Evolutionary conservation across 2,797 vertebrate genomes (phyloP), one percentile per base, ranked within the genome.

Genomic region (Apogon talboti): DNA sequence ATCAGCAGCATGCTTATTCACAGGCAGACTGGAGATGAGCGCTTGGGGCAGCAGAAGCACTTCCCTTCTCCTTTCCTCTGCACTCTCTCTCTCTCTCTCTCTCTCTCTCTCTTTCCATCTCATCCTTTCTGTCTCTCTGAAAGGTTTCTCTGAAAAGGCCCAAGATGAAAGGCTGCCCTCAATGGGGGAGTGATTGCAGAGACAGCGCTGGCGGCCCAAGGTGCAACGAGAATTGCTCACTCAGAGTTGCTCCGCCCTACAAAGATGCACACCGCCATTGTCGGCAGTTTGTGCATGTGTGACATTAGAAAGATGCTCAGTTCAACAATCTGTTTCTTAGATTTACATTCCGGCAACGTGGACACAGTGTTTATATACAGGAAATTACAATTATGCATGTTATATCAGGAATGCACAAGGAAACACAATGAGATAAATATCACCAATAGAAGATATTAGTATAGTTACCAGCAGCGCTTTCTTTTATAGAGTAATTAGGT

Each of bases 1-100:
- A 80, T 89, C 78, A 73, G 70, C 74, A 44, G 46, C 77, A 43
- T 38, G 65, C 64, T 82, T 85, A 86, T 92, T 91, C 86, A 89
- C 60, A 71, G 69, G 37, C 60, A 68, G 75, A 84, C 63, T 38
- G 63, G 79, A 83, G 73, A 79, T 21, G 79, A 78, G 82, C 41
- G 88, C 93, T 89, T 40, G 35, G 65, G 92, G 91, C 88, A 67
- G 81, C 76, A 83, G 73, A 87, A 89, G 89, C 91, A 92, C 91
- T 93, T 87, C 78, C 68, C 76, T 72, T 76, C 63, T 62, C 47
- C 51, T 74, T 76, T 76, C 65, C 71, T 63, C 56, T 9, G 30
- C 66, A 58, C 67, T 72, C 41, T 60, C 54, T 55, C 58, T 40
- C 51, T 84, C 50, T 46, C 66, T 56, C 78, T 59, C 71, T 76